A percentile compares a stretch with the other conserved stretches of the same genome.
Conservation (phyloP, 2,888 invertebrate genomes). For the Nymphalis c-album region DNA sequence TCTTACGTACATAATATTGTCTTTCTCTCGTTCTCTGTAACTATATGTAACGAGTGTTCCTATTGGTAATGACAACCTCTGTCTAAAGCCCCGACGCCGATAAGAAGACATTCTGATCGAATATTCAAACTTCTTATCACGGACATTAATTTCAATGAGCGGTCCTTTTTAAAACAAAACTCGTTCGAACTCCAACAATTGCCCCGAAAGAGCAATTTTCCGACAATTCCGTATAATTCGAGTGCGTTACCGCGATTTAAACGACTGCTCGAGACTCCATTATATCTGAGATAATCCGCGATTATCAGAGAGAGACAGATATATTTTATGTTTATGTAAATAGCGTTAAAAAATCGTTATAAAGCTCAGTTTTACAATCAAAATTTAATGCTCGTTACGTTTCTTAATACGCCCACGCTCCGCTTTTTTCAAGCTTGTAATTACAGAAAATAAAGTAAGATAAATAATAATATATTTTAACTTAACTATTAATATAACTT, state of each 20-base stretch:
- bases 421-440: too few relatives aligned
- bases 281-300: constrained; percentile 17
- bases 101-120: constrained; percentile 7
- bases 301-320: constrained; percentile 3
- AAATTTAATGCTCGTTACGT: too few relatives aligned
- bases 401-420: too few relatives aligned
- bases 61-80: neutral
- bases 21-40: too few relatives aligned
- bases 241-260: constrained; percentile 22
- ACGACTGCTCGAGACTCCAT: constrained; percentile 22
- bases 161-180: constrained; percentile 34
- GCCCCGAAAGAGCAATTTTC: constrained; percentile 24
- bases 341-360: too few relatives aligned
- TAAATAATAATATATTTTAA: too few relatives aligned
- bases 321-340: neutral
- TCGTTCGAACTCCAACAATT: constrained; percentile 28
- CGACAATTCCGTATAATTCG: constrained; percentile 24
- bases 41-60: too few relatives aligned
- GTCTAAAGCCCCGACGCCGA: neutral
- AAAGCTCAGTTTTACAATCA: too few relatives aligned
- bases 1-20: too few relatives aligned
- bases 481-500: too few relatives aligned
- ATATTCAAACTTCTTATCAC: constrained; percentile 25
- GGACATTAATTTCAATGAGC: constrained; percentile 33
- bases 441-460: too few relatives aligned